These are phyloP conservation scores for Bedellia somnulentella DNA, from an alignment of 2,888 invertebrate genomes.

Conservation along the genomic window DNA sequence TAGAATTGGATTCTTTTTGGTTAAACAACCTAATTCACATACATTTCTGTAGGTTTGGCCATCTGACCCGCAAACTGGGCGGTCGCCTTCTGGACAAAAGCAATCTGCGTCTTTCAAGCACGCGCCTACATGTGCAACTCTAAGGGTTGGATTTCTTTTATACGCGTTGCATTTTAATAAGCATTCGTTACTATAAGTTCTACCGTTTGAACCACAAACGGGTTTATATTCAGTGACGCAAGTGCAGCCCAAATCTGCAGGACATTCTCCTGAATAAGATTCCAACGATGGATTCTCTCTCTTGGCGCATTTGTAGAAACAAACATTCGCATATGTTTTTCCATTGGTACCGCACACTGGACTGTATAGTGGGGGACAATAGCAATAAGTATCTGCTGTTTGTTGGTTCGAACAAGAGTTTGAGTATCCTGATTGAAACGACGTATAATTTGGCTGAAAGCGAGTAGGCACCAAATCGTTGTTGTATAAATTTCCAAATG, in stretches of 20 bases:
- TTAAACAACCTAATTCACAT: constrained; percentile 18
- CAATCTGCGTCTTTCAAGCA: no score
- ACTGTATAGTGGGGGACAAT: constrained; percentile 15
- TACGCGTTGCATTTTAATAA: constrained; percentile 58
- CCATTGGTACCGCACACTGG: constrained; percentile 72
- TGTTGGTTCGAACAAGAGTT: no score
- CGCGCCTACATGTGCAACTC: constrained; percentile 4
- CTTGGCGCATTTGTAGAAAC: constrained; percentile 4
- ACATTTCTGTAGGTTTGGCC: constrained; percentile 19
- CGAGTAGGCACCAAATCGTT: no score
- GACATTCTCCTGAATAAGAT: constrained; percentile 2
- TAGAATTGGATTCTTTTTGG: not conserved
- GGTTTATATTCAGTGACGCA: constrained; percentile 27
- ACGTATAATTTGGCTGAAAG: no score
- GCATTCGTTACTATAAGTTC: constrained; percentile 69
- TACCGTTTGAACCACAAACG: constrained; percentile 74
- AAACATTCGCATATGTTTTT: constrained; percentile 63
- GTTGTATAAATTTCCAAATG: no score
- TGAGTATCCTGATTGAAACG: no score
- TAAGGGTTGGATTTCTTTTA: constrained; percentile 9
- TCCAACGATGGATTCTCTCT: no score
- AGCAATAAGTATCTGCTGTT: no score
- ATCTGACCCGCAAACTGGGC: constrained; percentile 21
- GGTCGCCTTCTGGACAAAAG: constrained; percentile 6
- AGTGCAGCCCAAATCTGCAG: constrained; percentile 19